A percentile compares a stretch with the other conserved stretches of the same genome.
phyloP scores from a whole-genome alignment of 2,797 vertebrate species.

The Scyliorhinus canicula region DNA sequence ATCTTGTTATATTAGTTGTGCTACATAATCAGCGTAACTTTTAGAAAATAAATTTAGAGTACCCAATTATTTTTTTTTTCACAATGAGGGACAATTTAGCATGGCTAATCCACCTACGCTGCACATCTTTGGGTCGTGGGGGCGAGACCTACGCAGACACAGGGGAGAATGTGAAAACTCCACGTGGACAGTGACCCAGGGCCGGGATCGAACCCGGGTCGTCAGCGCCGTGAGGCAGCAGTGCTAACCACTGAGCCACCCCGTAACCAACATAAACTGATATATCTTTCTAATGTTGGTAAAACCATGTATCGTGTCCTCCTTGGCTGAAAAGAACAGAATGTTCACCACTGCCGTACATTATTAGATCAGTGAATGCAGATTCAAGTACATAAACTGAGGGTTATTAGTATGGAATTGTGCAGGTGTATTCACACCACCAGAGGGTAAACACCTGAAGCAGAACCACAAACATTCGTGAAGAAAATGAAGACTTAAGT shows the following conservation, averaged over 20 bases:
- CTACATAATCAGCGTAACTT: neutral
- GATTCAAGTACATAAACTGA: neutral
- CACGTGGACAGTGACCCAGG: too few species aligned
- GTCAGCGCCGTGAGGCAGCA: too few species aligned
- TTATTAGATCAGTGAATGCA: neutral
- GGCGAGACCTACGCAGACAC: too few species aligned
- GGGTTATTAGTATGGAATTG: neutral
- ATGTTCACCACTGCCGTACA: neutral
- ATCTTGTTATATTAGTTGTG: neutral
- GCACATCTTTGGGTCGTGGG: too few species aligned
- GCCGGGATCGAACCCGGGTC: too few species aligned
- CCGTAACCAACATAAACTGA: too few species aligned
- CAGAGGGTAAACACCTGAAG: neutral
- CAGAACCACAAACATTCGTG: neutral
- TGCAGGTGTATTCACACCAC: neutral
- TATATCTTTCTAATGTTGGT: neutral
- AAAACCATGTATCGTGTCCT: neutral
- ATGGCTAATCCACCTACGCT: too few species aligned
- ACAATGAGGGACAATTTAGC: too few species aligned
- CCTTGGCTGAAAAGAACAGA: neutral
- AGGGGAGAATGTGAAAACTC: too few species aligned
- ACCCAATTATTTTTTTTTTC: too few species aligned
- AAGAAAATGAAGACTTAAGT: neutral
- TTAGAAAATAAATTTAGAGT: neutral
- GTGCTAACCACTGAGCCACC: too few species aligned